Conservation (phyloP, 2,888 invertebrate genomes). For the Tenthredo amoena region DNA sequence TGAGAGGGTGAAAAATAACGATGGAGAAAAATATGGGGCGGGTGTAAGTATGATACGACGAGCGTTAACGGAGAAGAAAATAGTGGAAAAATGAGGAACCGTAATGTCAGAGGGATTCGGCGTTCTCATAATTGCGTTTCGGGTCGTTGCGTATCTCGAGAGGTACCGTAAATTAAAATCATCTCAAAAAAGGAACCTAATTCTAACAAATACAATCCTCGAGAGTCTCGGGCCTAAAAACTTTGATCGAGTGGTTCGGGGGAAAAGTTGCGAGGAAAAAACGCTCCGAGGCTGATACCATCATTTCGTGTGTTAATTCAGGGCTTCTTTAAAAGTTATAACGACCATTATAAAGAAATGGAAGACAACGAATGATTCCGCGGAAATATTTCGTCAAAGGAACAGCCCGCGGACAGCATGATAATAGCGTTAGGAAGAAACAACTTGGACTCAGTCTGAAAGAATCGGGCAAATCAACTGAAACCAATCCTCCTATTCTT, state of each 20-base stretch:
- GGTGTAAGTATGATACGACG: not conserved
- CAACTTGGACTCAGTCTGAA: not conserved
- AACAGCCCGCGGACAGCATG: not conserved
- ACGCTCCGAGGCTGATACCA: not conserved
- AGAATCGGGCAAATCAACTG: not conserved
- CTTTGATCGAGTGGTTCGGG: conserved; percentile 27
- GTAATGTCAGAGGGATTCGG: not conserved
- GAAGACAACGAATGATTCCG: not conserved
- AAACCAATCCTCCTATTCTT: not conserved
- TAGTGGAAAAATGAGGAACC: not conserved
- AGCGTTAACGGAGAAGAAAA: not conserved
- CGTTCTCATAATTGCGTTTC: not conserved
- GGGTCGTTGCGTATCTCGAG: not conserved
- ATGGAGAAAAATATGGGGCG: not conserved
- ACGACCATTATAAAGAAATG: not conserved
- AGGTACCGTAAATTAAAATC: not conserved
- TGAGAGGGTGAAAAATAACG: not conserved
- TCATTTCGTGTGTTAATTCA: not conserved
- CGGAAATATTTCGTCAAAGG: not conserved
- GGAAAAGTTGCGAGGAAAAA: conserved; percentile 12
- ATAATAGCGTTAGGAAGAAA: not conserved
- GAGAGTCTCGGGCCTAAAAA: not conserved
- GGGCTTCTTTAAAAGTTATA: conserved; percentile 17
- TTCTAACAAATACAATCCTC: not conserved
- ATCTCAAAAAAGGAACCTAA: not conserved